Conservation (phyloP, 23 tunicate genomes). For the Ciona savignyi region DNA sequence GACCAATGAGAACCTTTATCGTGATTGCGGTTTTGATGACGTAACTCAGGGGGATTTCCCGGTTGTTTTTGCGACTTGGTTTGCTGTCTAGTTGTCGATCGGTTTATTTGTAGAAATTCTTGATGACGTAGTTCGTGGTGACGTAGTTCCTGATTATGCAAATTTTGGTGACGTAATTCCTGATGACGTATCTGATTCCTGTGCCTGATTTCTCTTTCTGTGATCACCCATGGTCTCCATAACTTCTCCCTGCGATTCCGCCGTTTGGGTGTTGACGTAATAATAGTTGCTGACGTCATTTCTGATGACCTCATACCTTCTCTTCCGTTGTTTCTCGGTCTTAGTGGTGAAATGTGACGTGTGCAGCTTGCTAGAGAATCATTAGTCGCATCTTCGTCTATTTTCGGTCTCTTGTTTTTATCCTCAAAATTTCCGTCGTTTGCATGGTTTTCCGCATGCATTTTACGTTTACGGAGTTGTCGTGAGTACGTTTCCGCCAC, state of each 20-base stretch:
- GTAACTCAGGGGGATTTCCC: background rate
- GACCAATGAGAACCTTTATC: background rate
- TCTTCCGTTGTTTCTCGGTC: too few species aligned
- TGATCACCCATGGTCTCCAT: constrained; percentile 21
- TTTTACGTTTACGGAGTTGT: background rate
- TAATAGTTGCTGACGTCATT: constrained; percentile 12
- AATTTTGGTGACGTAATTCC: background rate
- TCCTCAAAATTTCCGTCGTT: background rate
- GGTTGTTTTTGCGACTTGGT: background rate
- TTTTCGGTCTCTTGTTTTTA: background rate
- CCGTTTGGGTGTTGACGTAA: constrained; percentile 23
- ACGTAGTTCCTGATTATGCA: background rate
- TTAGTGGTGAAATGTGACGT: background rate
- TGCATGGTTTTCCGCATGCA: background rate
- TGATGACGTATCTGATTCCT: background rate
- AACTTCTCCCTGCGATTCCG: background rate
- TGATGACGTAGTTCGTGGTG: too few species aligned
- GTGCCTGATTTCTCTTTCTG: background rate
- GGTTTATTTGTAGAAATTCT: background rate
- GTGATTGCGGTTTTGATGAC: background rate
- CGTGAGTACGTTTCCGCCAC: background rate
- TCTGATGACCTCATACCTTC: background rate
- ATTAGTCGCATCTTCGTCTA: background rate
- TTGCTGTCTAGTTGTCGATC: background rate
- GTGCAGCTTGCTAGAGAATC: background rate